A percentile compares a stretch with the other conserved stretches of the same genome.
phyloP scores from a whole-genome alignment of 2,888 invertebrate species.

The Chrysomela aeneicollis region DNA sequence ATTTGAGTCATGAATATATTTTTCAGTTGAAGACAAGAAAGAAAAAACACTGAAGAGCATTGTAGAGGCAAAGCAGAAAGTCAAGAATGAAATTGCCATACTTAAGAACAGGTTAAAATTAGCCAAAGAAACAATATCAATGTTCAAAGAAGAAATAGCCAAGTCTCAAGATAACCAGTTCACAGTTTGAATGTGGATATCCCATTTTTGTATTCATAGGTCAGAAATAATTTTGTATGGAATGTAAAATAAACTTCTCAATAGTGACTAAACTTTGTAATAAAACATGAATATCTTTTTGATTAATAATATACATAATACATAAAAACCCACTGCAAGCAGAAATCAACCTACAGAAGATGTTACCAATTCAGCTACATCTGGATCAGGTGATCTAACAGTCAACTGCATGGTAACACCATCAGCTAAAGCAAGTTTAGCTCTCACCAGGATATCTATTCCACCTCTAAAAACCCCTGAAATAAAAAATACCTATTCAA shows the following conservation, averaged over 20 bases:
- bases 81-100: conserved; percentile 82
- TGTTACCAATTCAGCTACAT: conserved; percentile 86
- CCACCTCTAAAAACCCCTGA: conserved; percentile 88
- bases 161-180: conserved; percentile 59
- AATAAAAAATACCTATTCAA: conserved; percentile 39
- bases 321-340: conserved; percentile 4
- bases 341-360: conserved; percentile 79
- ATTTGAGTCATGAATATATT: too few relatives aligned
- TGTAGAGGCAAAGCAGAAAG: conserved; percentile 79
- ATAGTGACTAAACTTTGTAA: conserved; percentile 9
- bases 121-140: conserved; percentile 85
- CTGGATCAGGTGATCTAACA: conserved; percentile 84
- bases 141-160: conserved; percentile 80
- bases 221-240: neutral
- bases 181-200: conserved; percentile 34
- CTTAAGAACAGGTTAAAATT: conserved; percentile 84
- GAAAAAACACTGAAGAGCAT: conserved; percentile 81
- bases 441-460: conserved; percentile 85
- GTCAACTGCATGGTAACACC: conserved; percentile 95
- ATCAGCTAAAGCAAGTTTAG: conserved; percentile 80
- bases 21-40: conserved; percentile 90
- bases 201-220: neutral
- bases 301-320: conserved; percentile 21
- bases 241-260: neutral
- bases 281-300: conserved; percentile 25